Evolutionary conservation across 2,797 vertebrate species (phyloP).

Genomic region (Sternarchorhynchus goeldii): DNA sequence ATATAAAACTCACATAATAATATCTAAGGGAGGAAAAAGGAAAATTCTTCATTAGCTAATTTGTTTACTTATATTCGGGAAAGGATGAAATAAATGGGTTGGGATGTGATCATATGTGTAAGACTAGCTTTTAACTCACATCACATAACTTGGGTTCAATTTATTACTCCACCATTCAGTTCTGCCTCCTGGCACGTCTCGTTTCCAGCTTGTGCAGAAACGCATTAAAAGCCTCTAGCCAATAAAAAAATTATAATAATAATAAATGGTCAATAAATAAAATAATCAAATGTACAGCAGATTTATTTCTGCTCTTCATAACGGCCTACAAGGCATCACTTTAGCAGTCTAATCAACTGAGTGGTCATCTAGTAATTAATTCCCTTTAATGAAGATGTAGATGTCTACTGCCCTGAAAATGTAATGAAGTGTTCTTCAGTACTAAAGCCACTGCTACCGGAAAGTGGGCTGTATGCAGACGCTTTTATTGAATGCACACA

Average conservation of each 20-base stretch:
- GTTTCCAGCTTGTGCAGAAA: neutral
- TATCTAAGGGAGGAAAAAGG: neutral
- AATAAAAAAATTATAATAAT: no score
- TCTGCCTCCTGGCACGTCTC: neutral
- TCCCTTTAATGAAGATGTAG: neutral
- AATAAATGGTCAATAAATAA: no score
- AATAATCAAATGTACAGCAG: neutral
- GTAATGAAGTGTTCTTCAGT: neutral
- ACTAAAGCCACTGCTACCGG: neutral
- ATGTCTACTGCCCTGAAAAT: neutral
- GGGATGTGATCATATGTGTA: neutral
- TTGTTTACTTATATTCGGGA: slow-evolving; percentile 9
- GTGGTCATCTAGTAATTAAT: neutral
- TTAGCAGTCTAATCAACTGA: neutral
- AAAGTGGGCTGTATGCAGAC: no score
- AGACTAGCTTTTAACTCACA: neutral
- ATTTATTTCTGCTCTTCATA: neutral
- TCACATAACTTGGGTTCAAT: neutral
- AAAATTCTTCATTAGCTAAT: neutral
- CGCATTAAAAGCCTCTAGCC: no score
- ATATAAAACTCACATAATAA: no score
- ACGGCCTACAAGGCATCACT: neutral
- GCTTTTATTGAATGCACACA: no score
- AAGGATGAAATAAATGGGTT: neutral
- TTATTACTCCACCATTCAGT: neutral